Evolutionary conservation across 1,140 invertebrate species (phyloP), one percentile per base, ranked within the genome.

Genomic region (Argopecten irradians): DNA sequence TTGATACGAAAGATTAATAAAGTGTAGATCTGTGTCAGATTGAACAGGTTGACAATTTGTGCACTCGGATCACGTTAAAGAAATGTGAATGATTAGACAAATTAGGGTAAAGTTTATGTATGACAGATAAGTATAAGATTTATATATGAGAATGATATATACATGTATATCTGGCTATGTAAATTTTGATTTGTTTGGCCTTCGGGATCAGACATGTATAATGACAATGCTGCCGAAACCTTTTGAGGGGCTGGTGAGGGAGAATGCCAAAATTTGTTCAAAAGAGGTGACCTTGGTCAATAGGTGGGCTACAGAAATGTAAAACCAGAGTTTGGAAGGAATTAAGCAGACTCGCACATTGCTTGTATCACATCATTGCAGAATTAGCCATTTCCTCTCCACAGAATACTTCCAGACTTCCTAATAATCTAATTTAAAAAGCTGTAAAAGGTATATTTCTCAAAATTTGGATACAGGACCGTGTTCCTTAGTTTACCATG

Each of bases 371-470:
- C 55, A 71, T 71, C 55, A 71, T 71, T 28, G 55, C 55, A 71
- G 55, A 71, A 71, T 71, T 71, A 71, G 55, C n/a, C 55, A 71
- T 71, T 71, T 71, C 55, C 55, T 71, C 55, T 71, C 55, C n/a
- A 71, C 55, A 71, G 55, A 71, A 71, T n/a, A 11, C 22, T 28
- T 71, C 55, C 55, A 71, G 55, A 71, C 55, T 71, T 28, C 55
- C 55, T n/a, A n/a, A 71, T 71, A 71, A 71, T 71, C 55, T 71
- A 71, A 71, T 71, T 71, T 71, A 71, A 71, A 71, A 71, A 71
- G 55, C 55, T 71, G 55, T 71, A 71, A 71, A 71, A 71, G 55
- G 55, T 71, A 71, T 71, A 71, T 71, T 71, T 71, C 55, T 71
- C 55, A 71, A 71, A 71, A 28, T 71, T 71, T 71, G 55, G 55